phyloP scores from a whole-genome alignment of 2,797 vertebrate species.

The Poecilia velifera region DNA sequence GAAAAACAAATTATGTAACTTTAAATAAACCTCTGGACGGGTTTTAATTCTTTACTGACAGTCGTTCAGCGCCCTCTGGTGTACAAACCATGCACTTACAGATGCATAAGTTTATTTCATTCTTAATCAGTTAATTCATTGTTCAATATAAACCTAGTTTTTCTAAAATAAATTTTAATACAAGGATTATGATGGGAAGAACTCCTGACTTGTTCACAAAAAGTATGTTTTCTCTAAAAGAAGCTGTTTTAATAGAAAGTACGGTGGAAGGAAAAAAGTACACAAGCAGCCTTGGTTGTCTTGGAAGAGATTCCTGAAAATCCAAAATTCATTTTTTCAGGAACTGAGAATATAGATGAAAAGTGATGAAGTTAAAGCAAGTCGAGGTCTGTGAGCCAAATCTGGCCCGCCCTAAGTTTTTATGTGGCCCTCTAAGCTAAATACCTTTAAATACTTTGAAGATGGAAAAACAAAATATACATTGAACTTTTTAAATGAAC shows the following conservation, averaged over 20 bases:
- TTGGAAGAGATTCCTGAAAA: not conserved
- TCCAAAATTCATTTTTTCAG: not conserved
- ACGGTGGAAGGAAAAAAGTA: not conserved
- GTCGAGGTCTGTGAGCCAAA: too few relatives aligned
- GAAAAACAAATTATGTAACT: not conserved
- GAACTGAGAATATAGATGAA: not conserved
- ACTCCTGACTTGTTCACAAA: not conserved
- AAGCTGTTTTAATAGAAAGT: not conserved
- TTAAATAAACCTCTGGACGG: not conserved
- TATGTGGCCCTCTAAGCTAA: too few relatives aligned
- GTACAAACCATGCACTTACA: not conserved
- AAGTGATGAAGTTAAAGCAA: too few relatives aligned
- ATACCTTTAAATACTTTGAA: too few relatives aligned
- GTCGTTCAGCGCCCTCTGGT: not conserved
- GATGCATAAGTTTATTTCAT: not conserved
- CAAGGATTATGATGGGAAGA: not conserved
- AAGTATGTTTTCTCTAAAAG: not conserved
- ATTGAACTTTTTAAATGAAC: too few relatives aligned
- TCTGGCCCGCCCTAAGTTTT: too few relatives aligned
- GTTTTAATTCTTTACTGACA: not conserved
- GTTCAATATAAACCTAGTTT: not conserved
- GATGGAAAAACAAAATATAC: too few relatives aligned
- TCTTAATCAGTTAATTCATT: not conserved
- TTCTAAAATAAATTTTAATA: not conserved
- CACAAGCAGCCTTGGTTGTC: not conserved